Evolutionary conservation across 2,888 invertebrate species (phyloP).

Genomic region (Lathronympha strigana): DNA sequence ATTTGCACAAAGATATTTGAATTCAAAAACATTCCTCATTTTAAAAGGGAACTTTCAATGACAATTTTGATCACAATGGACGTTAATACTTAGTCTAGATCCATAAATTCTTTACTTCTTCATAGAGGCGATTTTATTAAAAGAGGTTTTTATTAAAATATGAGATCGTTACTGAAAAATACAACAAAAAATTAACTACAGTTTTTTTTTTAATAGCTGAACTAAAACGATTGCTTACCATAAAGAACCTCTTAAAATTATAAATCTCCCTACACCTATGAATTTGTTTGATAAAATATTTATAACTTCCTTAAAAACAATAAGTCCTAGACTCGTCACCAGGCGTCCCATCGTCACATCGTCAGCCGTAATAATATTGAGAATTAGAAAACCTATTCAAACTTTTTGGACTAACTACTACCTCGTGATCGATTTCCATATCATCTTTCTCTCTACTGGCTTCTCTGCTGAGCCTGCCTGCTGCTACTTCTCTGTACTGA

Average conservation of each 20-base stretch:
- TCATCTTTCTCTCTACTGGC: slow-evolving; percentile 59
- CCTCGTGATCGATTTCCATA: slow-evolving; percentile 60
- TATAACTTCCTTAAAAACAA: slow-evolving; percentile 57
- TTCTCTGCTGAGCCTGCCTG: slow-evolving; percentile 52
- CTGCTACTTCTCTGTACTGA: slow-evolving; percentile 58
- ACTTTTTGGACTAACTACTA: slow-evolving; percentile 74
- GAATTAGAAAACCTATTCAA: slow-evolving; percentile 70
- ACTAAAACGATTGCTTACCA: background rate
- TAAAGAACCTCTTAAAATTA: background rate
- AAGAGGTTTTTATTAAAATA: too few species aligned
- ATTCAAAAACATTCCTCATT: background rate
- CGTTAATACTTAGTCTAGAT: slow-evolving; percentile 7
- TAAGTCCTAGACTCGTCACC: slow-evolving; percentile 60
- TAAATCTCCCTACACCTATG: background rate
- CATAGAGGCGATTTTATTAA: too few species aligned
- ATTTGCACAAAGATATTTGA: background rate
- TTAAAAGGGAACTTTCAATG: slow-evolving; percentile 14
- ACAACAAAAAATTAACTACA: background rate
- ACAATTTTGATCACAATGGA: slow-evolving; percentile 24
- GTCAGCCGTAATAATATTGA: slow-evolving; percentile 77
- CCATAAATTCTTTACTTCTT: slow-evolving; percentile 10
- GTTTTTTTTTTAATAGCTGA: background rate
- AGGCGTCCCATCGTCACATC: slow-evolving; percentile 57
- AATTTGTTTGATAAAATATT: background rate
- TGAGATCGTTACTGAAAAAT: background rate